phyloP scores from a whole-genome alignment of 2,797 vertebrate genomes.

The Sebastes matsubarae region DNA sequence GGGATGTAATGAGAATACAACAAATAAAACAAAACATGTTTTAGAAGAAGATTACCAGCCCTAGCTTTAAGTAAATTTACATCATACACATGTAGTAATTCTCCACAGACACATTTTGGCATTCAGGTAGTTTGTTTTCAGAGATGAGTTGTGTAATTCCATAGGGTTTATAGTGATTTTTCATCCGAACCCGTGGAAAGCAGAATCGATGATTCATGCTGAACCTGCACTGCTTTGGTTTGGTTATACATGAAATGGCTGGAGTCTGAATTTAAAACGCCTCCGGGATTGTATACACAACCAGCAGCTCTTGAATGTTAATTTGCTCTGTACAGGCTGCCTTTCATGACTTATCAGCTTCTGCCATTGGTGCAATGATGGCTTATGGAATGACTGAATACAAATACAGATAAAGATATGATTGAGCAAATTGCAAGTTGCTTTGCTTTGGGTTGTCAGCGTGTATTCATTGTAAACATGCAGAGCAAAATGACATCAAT shows the following conservation, averaged over 20 bases:
- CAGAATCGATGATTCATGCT: slow-evolving; percentile 47
- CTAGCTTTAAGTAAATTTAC: not conserved
- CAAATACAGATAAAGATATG: slow-evolving; percentile 38
- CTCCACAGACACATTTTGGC: not conserved
- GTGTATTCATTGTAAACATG: slow-evolving; percentile 16
- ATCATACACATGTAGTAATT: not conserved
- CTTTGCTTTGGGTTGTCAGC: slow-evolving; percentile 10
- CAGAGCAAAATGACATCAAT: slow-evolving; percentile 7
- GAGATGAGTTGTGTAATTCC: slow-evolving; percentile 33
- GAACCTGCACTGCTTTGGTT: slow-evolving; percentile 40
- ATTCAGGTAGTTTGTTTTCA: slow-evolving; percentile 4
- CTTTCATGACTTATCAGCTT: slow-evolving; percentile 47
- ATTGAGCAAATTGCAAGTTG: slow-evolving; percentile 17
- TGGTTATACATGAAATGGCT: slow-evolving; percentile 54
- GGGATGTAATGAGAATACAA: too few species aligned
- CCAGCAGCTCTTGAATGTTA: slow-evolving; percentile 59
- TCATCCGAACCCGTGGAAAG: slow-evolving; percentile 30
- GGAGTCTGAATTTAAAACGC: slow-evolving; percentile 59
- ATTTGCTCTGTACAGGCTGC: slow-evolving; percentile 46
- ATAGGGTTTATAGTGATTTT: slow-evolving; percentile 20
- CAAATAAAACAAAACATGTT: not conserved
- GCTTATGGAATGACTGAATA: slow-evolving; percentile 41
- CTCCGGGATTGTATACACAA: slow-evolving; percentile 56
- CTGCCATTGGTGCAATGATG: slow-evolving; percentile 30
- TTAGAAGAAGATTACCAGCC: not conserved